A percentile compares a stretch with the other conserved stretches of the same genome.
Evolutionary conservation across 2,113 vertebrate genomes (phyloP).

Genomic region (Puma concolor): DNA sequence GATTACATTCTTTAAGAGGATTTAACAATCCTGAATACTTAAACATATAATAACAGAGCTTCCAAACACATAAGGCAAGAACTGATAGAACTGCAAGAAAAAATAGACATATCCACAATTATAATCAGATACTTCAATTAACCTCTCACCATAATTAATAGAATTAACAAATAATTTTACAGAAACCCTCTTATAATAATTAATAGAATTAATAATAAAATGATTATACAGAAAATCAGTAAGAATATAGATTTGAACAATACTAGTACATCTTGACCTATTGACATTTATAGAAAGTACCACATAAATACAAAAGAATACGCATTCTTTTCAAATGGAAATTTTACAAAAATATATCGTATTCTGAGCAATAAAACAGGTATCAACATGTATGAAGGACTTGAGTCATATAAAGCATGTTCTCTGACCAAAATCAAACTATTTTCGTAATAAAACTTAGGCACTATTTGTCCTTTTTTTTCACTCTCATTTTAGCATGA

Average conservation of each 20-base stretch:
- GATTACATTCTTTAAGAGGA: background rate
- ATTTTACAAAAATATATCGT: background rate
- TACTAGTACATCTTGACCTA: background rate
- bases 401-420: background rate
- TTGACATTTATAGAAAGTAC: background rate
- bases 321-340: background rate
- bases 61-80: background rate
- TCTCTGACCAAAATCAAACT: background rate
- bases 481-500: background rate
- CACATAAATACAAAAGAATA: background rate
- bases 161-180: background rate
- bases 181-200: background rate
- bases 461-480: background rate
- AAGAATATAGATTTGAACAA: background rate
- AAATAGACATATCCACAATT: background rate
- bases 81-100: background rate
- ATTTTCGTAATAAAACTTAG: background rate
- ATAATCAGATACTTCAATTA: background rate
- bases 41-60: background rate
- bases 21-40: background rate
- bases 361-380: background rate
- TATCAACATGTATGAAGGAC: background rate
- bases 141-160: background rate
- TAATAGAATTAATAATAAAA: background rate
- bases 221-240: background rate